phyloP scores from a whole-genome alignment of 2,113 vertebrate species.

The Eptesicus fuscus region DNA sequence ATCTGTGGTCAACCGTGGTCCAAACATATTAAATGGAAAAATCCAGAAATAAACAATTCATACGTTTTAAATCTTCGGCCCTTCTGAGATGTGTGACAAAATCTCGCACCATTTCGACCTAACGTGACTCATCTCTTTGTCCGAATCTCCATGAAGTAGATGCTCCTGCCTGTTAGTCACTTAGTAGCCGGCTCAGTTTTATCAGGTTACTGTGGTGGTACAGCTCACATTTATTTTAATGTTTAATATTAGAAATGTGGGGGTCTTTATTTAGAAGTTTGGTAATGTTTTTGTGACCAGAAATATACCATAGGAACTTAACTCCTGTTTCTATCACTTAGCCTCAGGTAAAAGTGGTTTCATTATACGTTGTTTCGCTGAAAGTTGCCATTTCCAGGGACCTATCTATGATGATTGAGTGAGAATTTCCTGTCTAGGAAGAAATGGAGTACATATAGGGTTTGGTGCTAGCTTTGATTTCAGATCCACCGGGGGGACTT shows the following conservation, averaged over 20 bases:
- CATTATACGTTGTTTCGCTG: background rate
- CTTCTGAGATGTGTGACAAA: background rate
- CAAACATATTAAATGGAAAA: background rate
- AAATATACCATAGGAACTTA: background rate
- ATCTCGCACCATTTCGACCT: background rate
- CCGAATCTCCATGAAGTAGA: accelerated
- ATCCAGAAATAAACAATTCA: background rate
- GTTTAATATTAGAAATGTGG: background rate
- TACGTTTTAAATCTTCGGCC: background rate
- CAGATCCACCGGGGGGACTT: background rate
- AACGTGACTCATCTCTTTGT: background rate
- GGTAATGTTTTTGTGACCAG: background rate
- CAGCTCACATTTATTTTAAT: background rate
- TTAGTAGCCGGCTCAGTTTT: background rate
- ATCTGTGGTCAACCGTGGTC: background rate
- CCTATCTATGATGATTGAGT: background rate
- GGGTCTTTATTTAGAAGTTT: background rate
- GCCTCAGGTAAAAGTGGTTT: background rate
- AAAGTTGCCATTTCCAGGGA: background rate
- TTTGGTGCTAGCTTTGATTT: background rate
- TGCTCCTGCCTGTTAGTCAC: background rate
- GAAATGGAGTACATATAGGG: background rate
- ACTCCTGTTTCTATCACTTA: too few species aligned
- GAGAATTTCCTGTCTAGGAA: background rate
- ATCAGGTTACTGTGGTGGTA: background rate